These are phyloP conservation scores for Selene dorsalis DNA, from an alignment of 2,797 vertebrate species.

Conservation along the genomic window DNA sequence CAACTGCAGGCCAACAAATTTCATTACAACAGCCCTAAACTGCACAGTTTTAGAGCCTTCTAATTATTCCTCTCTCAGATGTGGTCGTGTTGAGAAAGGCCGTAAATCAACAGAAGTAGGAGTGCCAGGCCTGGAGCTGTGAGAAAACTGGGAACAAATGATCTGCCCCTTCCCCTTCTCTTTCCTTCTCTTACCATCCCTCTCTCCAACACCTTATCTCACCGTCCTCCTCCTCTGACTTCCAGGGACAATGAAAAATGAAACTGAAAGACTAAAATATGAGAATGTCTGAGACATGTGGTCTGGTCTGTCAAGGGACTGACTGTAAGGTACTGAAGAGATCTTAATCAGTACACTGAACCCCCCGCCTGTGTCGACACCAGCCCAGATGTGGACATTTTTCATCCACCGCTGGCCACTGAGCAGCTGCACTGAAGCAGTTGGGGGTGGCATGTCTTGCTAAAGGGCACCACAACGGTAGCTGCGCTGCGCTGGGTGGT, in stretches of 20 bases:
- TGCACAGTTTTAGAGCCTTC: slow-evolving; percentile 88
- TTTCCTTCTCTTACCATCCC: slow-evolving; percentile 73
- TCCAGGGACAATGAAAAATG: slow-evolving; percentile 42
- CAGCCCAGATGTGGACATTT: slow-evolving; percentile 18
- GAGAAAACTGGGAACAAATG: slow-evolving; percentile 94
- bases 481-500: slow-evolving; percentile 9
- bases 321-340: background rate
- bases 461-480: slow-evolving; percentile 12
- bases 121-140: slow-evolving; percentile 90
- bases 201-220: slow-evolving; percentile 62
- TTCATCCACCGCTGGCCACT: slow-evolving; percentile 20
- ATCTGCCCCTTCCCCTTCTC: slow-evolving; percentile 74
- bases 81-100: slow-evolving; percentile 87
- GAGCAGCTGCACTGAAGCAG: slow-evolving; percentile 23
- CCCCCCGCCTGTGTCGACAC: slow-evolving; percentile 25
- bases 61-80: slow-evolving; percentile 93
- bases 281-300: slow-evolving; percentile 16
- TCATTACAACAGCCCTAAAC: slow-evolving; percentile 87
- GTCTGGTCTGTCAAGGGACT: slow-evolving; percentile 28
- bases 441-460: slow-evolving; percentile 16
- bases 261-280: slow-evolving; percentile 24
- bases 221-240: slow-evolving; percentile 46
- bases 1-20: slow-evolving; percentile 83
- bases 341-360: background rate
- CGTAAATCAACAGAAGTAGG: slow-evolving; percentile 88